Conservation (phyloP, 2,888 invertebrate genomes). For the Drosophila paramelanica region DNA sequence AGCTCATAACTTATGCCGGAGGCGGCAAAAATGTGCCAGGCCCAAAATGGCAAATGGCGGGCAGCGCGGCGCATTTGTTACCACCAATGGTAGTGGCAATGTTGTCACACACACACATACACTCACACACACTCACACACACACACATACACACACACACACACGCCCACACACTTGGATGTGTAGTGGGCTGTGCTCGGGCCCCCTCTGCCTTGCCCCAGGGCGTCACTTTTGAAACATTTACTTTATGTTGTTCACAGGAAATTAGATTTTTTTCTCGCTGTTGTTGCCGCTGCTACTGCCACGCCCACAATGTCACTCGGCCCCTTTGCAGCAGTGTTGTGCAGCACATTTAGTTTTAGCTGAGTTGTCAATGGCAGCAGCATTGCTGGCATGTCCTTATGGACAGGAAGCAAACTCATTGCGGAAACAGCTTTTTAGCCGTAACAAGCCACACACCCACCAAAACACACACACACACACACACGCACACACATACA, state of each 20-base stretch:
- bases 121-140: conserved; percentile 23
- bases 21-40: conserved; percentile 62
- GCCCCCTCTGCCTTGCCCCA: conserved; percentile 27
- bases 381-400: conserved; percentile 58
- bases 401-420: conserved; percentile 79
- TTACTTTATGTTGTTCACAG: conserved; percentile 81
- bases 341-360: conserved; percentile 73
- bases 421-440: conserved; percentile 81
- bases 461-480: conserved; percentile 19
- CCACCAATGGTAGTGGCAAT: conserved; percentile 63
- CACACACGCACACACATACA: conserved; percentile 16
- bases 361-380: conserved; percentile 76
- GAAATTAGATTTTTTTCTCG: conserved; percentile 76
- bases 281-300: conserved; percentile 18
- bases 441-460: conserved; percentile 70
- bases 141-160: conserved; percentile 30
- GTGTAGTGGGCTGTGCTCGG: conserved; percentile 14
- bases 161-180: conserved; percentile 5
- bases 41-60: conserved; percentile 74
- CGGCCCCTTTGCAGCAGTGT: conserved; percentile 32
- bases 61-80: conserved; percentile 69
- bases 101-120: conserved; percentile 64
- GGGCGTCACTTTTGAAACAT: conserved; percentile 79
- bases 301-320: conserved; percentile 48
- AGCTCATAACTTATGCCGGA: conserved; percentile 75